Percentiles rank a stretch among this genome's conserved stretches.
phyloP scores from a whole-genome alignment of 2,113 vertebrate genomes.

The Uria lomvia region DNA sequence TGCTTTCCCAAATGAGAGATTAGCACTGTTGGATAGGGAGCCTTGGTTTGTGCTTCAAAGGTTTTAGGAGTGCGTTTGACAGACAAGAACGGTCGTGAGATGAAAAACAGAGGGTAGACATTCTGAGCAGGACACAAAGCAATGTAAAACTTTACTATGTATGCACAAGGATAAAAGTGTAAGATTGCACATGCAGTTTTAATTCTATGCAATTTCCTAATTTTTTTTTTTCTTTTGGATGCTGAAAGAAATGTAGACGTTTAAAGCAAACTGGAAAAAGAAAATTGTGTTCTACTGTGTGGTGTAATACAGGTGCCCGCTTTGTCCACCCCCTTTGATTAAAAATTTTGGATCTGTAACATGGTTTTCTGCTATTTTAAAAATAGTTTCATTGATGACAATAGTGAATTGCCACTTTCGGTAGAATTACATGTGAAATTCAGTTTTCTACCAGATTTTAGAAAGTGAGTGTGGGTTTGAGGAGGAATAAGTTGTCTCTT shows the following conservation, averaged over 20 bases:
- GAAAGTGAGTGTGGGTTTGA: not conserved
- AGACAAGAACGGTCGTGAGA: not conserved
- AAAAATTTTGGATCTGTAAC: not conserved
- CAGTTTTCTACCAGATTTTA: not conserved
- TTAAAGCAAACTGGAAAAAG: not conserved
- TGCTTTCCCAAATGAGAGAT: not conserved
- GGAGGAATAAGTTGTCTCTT: not conserved
- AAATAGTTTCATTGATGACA: not conserved
- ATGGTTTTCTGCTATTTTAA: not conserved
- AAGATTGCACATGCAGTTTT: not conserved
- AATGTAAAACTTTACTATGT: not conserved
- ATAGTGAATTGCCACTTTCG: not conserved
- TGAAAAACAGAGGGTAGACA: not conserved
- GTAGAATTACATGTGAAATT: not conserved
- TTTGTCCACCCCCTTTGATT: not conserved
- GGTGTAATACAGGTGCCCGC: not conserved
- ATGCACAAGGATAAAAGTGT: not conserved
- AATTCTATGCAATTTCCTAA: not conserved
- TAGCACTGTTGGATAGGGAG: not conserved
- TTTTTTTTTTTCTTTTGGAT: not conserved
- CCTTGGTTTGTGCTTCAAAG: not conserved
- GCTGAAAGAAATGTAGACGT: not conserved
- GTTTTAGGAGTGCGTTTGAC: not conserved
- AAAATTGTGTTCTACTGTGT: not conserved
- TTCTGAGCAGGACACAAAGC: not conserved